Percentiles rank a stretch among this genome's conserved stretches.
Conservation (phyloP, 2,113 vertebrate species). For the Nothocercus nigrocapillus region DNA sequence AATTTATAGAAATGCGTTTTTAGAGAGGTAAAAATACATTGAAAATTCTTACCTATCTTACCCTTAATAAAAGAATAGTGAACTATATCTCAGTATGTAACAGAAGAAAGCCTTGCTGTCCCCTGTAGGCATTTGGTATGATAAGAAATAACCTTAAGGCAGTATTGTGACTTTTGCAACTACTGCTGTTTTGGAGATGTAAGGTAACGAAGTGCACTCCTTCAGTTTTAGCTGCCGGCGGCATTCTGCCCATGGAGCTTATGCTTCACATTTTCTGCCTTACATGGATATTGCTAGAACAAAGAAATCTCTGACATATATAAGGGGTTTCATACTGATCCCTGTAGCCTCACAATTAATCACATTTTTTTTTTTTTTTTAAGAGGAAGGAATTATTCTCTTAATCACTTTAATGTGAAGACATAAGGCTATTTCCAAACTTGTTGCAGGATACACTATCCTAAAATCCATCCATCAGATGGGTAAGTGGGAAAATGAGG, state of each 20-base stretch:
- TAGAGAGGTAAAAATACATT: neutral
- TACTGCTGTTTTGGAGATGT: slow-evolving; percentile 30
- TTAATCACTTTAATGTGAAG: neutral
- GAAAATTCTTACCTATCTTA: neutral
- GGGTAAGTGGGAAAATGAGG: neutral
- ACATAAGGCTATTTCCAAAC: neutral
- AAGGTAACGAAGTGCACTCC: neutral
- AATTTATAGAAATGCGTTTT: neutral
- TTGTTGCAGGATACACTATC: neutral
- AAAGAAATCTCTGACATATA: neutral
- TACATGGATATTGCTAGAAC: neutral
- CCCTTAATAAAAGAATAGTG: neutral
- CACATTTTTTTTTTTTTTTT: neutral
- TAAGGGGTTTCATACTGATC: slow-evolving; percentile 18
- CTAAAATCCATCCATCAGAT: neutral
- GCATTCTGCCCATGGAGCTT: slow-evolving; percentile 30
- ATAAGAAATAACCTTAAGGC: slow-evolving; percentile 66
- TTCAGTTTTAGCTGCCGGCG: slow-evolving; percentile 35
- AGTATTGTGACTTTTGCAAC: slow-evolving; percentile 50
- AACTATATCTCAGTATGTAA: neutral
- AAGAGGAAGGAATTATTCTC: neutral
- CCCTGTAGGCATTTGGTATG: slow-evolving; percentile 53
- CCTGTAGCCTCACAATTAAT: neutral
- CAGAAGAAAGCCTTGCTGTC: slow-evolving; percentile 10
- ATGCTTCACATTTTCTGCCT: slow-evolving; percentile 28